Conservation (phyloP, 2,888 invertebrate genomes). For the Tetanocera ferruginea region DNA sequence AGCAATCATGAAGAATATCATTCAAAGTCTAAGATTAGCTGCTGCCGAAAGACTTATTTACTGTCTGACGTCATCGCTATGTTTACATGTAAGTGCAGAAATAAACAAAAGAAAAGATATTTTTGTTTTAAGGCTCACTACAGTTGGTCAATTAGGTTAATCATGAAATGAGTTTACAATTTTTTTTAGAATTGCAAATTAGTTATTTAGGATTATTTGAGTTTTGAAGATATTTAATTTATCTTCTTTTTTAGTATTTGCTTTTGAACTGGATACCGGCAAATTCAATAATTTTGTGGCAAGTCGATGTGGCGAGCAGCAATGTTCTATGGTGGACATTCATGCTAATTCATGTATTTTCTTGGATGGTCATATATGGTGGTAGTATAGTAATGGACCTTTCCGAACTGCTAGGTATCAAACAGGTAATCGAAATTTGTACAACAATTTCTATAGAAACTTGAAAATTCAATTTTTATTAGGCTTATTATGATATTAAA, state of each 20-base stretch:
- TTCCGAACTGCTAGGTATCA: slow-evolving; percentile 74
- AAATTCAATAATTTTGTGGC: slow-evolving; percentile 72
- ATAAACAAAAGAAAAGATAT: neutral
- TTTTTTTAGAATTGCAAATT: too few species aligned
- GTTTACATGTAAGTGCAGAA: slow-evolving; percentile 67
- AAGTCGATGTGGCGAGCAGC: slow-evolving; percentile 70
- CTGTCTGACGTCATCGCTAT: slow-evolving; percentile 70
- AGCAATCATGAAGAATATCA: slow-evolving; percentile 69
- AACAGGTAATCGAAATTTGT: slow-evolving; percentile 69
- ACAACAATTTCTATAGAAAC: neutral
- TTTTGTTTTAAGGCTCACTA: neutral
- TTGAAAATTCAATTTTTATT: slow-evolving; percentile 1
- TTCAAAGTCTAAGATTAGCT: slow-evolving; percentile 68
- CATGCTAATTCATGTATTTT: slow-evolving; percentile 70
- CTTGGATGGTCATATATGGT: slow-evolving; percentile 75
- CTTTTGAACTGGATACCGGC: slow-evolving; percentile 72
- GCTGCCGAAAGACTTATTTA: slow-evolving; percentile 71
- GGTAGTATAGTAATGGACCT: slow-evolving; percentile 76
- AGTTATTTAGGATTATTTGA: too few species aligned
- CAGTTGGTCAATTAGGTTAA: neutral
- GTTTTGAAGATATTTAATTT: neutral
- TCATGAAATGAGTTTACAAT: too few species aligned
- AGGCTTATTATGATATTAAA: slow-evolving; percentile 73
- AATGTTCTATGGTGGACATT: slow-evolving; percentile 71
- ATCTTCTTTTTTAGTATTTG: slow-evolving; percentile 65